A percentile compares a stretch with the other conserved stretches of the same genome.
Evolutionary conservation across 2,113 vertebrate genomes (phyloP).

Genomic region (Miniopterus natalensis): DNA sequence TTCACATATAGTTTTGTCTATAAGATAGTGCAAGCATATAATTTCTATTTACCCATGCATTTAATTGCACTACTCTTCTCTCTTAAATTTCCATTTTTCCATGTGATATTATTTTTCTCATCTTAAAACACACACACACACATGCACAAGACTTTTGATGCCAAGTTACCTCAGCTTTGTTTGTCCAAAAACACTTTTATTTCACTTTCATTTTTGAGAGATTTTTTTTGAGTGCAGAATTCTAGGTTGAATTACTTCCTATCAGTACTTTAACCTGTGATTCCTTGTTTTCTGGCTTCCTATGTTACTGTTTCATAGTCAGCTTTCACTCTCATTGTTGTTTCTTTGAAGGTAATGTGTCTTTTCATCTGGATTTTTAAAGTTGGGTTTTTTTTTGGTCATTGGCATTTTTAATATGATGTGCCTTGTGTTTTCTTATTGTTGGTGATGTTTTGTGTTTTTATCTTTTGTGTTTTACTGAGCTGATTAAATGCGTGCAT

Average conservation of each 20-base stretch:
- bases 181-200: neutral
- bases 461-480: neutral
- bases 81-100: neutral
- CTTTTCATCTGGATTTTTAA: neutral
- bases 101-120: neutral
- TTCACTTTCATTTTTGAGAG: neutral
- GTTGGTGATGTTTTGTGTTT: too few species aligned
- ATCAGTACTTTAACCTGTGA: neutral
- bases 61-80: neutral
- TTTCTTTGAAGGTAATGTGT: neutral
- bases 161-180: neutral
- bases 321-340: neutral
- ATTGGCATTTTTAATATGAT: neutral
- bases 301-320: neutral
- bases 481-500: neutral
- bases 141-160: neutral
- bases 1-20: neutral
- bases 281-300: neutral
- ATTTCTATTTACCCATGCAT: neutral
- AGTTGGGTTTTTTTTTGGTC: neutral
- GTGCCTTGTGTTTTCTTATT: neutral
- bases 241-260: neutral
- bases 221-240: neutral
- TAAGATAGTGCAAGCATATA: neutral
- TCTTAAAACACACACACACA: neutral